Evolutionary conservation across 2,888 invertebrate species (phyloP), one percentile per base, ranked within the genome.

Genomic region (Mechanitis mazaeus): DNA sequence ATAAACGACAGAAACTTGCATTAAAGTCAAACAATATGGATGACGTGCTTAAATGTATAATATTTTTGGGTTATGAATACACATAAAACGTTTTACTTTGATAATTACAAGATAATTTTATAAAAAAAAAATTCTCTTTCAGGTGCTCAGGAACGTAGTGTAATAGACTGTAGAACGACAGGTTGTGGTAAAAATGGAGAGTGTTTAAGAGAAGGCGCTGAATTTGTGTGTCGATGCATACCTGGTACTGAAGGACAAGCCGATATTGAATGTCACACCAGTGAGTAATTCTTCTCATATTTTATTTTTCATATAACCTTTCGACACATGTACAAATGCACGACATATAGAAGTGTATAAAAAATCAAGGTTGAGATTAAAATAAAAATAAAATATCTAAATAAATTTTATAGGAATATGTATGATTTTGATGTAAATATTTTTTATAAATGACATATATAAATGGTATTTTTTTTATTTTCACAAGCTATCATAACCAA

Each of bases 161-260:
- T 92, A 46, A 91, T 93, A 55, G 96, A 97, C 79, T 97, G 97
- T 83, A 92, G 96, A 72, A 95, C 95, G 1, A 92, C 93, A 65
- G 96, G 96, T 68, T 97, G 97, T 87, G 94, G 95, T 69, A 92
- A 93, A 74, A 95, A 95, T 68, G 95, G 95, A n/a, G 94, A 95
- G 82, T 97, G 96, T 87, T 93, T 96, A 69, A 93, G 95, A 71
- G 95, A 96, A 83, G 94, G 95, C 68, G 94, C 94, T 66, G 94
- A 94, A 76, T 97, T 95, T 90, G 94, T 95, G 46, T 96, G 96
- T 86, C 92, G 94, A 77, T 95, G 95, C 84, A 92, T 94, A 69
- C 93, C 94, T 60, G 95, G 95, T 69, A 94, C 93, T 59, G 92
- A 92, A 79, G 95, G 95, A 71, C 91, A 93, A 72, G 94, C 95